phyloP scores from a whole-genome alignment of 2,113 vertebrate genomes.

The Microtus richardsoni region DNA sequence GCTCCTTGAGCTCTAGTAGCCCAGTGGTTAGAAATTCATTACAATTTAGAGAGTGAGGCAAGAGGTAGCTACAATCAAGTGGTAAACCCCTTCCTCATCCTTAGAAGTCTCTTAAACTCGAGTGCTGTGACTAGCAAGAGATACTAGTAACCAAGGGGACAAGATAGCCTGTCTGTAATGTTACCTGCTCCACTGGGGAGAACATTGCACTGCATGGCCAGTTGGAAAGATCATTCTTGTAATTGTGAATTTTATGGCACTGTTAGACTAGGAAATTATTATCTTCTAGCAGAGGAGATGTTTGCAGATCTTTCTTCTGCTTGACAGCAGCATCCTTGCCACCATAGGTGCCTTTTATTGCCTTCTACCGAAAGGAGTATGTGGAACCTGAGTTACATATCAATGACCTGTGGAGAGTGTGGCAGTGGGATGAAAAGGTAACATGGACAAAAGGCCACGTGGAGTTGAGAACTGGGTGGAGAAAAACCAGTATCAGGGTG shows the following conservation, averaged over 20 bases:
- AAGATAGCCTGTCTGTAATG: not conserved
- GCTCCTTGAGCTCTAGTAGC: not conserved
- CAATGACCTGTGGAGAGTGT: conserved; percentile 98
- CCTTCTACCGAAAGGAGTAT: conserved; percentile 99
- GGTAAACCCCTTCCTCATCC: not conserved
- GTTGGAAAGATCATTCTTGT: not conserved
- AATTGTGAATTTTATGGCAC: not conserved
- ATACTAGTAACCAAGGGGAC: not conserved
- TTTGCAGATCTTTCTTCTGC: not conserved
- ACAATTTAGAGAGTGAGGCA: not conserved
- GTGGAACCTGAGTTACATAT: conserved; percentile 98
- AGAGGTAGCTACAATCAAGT: not conserved
- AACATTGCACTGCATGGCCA: not conserved
- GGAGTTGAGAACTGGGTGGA: not conserved
- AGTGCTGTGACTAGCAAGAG: not conserved
- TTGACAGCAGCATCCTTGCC: conserved; percentile 69
- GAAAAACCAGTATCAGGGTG: not conserved
- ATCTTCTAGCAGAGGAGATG: not conserved
- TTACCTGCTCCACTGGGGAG: not conserved
- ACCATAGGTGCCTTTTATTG: conserved; percentile 96
- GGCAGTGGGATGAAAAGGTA: conserved; percentile 99
- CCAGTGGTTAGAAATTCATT: not conserved
- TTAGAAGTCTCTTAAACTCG: conserved; percentile 22
- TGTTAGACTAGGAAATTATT: not conserved
- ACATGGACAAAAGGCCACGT: not conserved